These are phyloP conservation scores for Drepanosiphum platanoidis DNA, from an alignment of 2,888 invertebrate genomes.

Conservation along the genomic window DNA sequence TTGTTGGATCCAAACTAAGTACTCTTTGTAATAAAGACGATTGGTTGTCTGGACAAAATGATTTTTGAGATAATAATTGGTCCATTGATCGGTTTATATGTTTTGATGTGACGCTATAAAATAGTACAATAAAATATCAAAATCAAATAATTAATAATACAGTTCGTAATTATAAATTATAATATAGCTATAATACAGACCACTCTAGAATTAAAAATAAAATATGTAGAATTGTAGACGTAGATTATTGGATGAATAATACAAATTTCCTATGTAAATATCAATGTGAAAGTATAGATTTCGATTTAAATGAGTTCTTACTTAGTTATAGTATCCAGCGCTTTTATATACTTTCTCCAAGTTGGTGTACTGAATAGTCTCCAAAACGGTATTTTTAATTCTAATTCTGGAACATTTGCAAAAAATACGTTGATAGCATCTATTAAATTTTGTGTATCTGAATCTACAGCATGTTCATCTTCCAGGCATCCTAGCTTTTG, in stretches of 20 bases:
- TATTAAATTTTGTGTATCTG: constrained; percentile 84
- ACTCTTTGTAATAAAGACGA: constrained; percentile 75
- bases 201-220: too few relatives aligned
- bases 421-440: constrained; percentile 85
- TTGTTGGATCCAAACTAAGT: constrained; percentile 71
- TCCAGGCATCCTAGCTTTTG: constrained; percentile 84
- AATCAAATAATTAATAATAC: constrained; percentile 26
- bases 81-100: constrained; percentile 71
- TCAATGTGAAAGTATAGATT: neutral
- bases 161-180: neutral
- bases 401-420: constrained; percentile 82
- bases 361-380: constrained; percentile 81
- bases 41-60: constrained; percentile 67
- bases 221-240: too few relatives aligned
- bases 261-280: neutral
- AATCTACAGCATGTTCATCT: constrained; percentile 72
- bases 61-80: constrained; percentile 65
- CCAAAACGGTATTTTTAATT: constrained; percentile 87
- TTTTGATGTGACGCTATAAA: constrained; percentile 73
- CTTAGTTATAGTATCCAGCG: constrained; percentile 77
- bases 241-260: neutral
- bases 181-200: neutral
- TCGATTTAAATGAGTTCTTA: constrained; percentile 66
- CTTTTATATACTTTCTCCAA: constrained; percentile 82
- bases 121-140: constrained; percentile 28